Evolutionary conservation across 37 sponge, comb jelly and placozoan species (phyloP).

Genomic region (Agelas oroides): DNA sequence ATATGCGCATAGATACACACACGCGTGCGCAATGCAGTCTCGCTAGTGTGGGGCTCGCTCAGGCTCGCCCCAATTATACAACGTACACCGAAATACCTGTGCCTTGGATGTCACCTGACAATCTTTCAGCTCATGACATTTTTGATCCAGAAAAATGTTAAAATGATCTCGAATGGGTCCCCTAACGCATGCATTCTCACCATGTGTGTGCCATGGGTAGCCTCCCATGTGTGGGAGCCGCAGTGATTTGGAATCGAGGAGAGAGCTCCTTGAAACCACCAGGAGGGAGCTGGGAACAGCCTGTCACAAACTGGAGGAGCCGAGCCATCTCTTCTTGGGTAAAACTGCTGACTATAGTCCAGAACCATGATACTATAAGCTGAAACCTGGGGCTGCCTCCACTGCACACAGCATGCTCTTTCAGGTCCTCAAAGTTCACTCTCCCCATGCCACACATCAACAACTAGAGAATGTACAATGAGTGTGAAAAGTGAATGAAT

Average conservation of each 20-base stretch:
- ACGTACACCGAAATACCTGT: no score
- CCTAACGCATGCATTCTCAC: constrained; percentile 31
- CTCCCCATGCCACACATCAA: constrained; percentile 87
- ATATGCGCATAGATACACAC: no score
- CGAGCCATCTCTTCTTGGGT: constrained; percentile 89
- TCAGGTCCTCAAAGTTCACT: constrained; percentile 74
- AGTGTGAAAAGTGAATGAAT: neutral
- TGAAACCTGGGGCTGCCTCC: constrained; percentile 39
- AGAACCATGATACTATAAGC: constrained; percentile 83
- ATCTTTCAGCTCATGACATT: no score
- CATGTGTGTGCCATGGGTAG: constrained; percentile 92
- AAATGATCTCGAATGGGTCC: no score
- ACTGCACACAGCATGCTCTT: constrained; percentile 44
- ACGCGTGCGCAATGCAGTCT: no score
- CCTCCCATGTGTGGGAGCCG: constrained; percentile 61
- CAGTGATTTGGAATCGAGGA: constrained; percentile 71
- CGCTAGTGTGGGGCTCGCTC: no score
- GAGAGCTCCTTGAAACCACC: constrained; percentile 84
- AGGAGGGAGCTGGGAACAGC: constrained; percentile 90
- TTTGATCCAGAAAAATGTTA: no score
- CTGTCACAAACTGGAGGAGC: constrained; percentile 87
- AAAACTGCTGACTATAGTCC: constrained; percentile 75
- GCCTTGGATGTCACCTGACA: no score
- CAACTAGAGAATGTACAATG: constrained; percentile 40
- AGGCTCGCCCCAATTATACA: no score